Evolutionary conservation across 2,797 vertebrate species (phyloP).

Genomic region (Anguilla pacifica): DNA sequence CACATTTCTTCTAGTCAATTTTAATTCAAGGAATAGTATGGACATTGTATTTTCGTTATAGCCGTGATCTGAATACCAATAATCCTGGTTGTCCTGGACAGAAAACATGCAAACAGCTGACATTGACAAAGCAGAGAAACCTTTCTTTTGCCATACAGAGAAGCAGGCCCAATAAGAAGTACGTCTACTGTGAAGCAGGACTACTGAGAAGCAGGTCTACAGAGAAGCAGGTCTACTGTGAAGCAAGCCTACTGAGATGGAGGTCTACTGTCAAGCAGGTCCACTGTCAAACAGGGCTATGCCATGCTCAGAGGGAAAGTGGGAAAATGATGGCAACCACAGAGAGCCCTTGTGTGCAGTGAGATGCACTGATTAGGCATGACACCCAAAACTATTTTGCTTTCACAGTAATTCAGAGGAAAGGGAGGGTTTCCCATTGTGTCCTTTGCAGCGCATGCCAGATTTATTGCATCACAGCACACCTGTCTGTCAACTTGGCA

Average conservation of each 20-base stretch:
- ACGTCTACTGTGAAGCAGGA: too few relatives aligned
- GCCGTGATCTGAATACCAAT: not conserved
- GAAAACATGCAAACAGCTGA: not conserved
- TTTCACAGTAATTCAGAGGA: not conserved
- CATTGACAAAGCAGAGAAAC: not conserved
- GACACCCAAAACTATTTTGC: not conserved
- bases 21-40: not conserved
- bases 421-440: not conserved
- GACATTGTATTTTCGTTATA: not conserved
- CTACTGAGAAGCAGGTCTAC: not conserved
- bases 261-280: not conserved
- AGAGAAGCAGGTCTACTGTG: too few relatives aligned
- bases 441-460: too few relatives aligned
- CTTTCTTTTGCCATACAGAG: not conserved
- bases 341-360: not conserved
- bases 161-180: not conserved
- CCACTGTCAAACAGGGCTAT: not conserved
- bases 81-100: not conserved
- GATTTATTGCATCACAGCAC: not conserved
- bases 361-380: not conserved
- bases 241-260: too few relatives aligned
- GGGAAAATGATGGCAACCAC: not conserved
- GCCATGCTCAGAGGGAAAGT: not conserved
- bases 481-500: conserved; percentile 16
- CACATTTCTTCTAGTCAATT: not conserved